Conservation (phyloP, 1,140 invertebrate genomes). For the Drosophila asahinai region DNA sequence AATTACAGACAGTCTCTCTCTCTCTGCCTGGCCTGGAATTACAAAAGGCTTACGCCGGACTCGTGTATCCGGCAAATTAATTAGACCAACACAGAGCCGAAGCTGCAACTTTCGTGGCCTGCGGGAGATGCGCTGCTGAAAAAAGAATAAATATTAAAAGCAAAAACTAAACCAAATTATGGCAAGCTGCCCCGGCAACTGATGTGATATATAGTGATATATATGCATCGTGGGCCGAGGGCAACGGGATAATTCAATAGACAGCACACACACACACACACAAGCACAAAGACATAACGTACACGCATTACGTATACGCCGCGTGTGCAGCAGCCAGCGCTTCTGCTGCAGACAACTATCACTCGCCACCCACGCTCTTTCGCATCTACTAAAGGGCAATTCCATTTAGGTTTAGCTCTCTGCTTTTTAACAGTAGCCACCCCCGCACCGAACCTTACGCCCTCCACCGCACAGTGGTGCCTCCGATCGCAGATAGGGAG, state of each 20-base stretch:
- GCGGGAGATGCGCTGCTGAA: not conserved
- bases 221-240: not conserved
- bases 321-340: conserved; percentile 12
- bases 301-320: conserved; percentile 28
- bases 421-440: conserved; percentile 4
- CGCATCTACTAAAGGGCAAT: conserved; percentile 23
- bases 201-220: conserved; percentile 1
- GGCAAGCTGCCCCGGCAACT: conserved; percentile 6
- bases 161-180: conserved; percentile 21
- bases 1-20: conserved; percentile 13
- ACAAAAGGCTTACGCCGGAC: conserved; percentile 14
- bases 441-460: not conserved
- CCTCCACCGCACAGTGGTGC: not conserved
- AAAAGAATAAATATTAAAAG: not conserved
- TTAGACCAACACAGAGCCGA: conserved; percentile 6
- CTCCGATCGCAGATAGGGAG: no score
- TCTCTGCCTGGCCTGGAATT: not conserved
- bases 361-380: conserved; percentile 7
- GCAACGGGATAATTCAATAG: conserved; percentile 32
- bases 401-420: conserved; percentile 38
- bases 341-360: conserved; percentile 17
- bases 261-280: not conserved
- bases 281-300: not conserved
- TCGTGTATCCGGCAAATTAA: conserved; percentile 20
- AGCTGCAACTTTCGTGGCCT: conserved; percentile 7